Evolutionary conservation across 2,113 vertebrate genomes (phyloP).

Genomic region (Nymphicus hollandicus): DNA sequence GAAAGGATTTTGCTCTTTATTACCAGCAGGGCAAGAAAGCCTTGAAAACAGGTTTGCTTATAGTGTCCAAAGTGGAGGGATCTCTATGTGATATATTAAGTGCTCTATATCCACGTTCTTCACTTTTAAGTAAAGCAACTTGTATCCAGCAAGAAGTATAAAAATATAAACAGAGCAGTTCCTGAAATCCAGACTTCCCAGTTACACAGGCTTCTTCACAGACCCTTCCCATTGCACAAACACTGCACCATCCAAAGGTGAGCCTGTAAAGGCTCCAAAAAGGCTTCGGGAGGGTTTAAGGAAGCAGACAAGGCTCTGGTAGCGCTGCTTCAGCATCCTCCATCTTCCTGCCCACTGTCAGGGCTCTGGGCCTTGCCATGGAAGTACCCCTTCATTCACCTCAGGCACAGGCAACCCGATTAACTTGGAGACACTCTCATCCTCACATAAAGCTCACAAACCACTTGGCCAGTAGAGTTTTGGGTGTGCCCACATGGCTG

Average conservation of each 20-base stretch:
- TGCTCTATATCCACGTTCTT: neutral
- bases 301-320: neutral
- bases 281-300: neutral
- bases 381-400: neutral
- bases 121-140: neutral
- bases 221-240: neutral
- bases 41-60: neutral
- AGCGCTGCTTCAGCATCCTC: neutral
- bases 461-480: neutral
- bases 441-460: neutral
- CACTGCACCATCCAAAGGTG: neutral
- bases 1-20: neutral
- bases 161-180: neutral
- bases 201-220: neutral
- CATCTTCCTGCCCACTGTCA: neutral
- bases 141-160: neutral
- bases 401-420: neutral
- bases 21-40: neutral
- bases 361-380: neutral
- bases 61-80: neutral
- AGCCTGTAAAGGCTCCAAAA: neutral
- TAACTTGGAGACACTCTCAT: neutral
- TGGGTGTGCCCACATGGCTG: neutral
- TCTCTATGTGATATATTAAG: neutral
- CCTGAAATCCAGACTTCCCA: neutral